Percentiles rank a stretch among this genome's conserved stretches.
Conservation (phyloP, 2,797 vertebrate genomes). For the Pangasius krempfi region DNA sequence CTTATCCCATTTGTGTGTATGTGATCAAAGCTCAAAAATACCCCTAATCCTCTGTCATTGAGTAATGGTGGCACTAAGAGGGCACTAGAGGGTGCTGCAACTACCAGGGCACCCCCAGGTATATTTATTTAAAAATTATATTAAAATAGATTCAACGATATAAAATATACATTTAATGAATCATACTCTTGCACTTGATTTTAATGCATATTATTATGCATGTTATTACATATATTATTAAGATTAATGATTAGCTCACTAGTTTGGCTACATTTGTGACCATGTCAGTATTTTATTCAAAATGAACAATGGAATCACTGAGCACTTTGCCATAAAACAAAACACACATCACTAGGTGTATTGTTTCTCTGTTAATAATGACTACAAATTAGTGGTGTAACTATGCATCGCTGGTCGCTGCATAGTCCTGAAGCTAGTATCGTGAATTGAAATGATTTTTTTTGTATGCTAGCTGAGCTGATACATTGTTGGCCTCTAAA, state of each 20-base stretch:
- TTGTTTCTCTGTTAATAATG: too few relatives aligned
- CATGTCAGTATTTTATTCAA: neutral
- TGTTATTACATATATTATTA: neutral
- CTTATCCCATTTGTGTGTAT: neutral
- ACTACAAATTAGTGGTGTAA: too few relatives aligned
- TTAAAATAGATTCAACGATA: neutral
- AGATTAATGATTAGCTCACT: neutral
- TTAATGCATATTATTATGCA: neutral
- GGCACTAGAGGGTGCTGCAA: neutral
- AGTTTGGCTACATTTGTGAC: neutral
- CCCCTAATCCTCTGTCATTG: neutral
- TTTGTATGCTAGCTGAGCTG: too few relatives aligned
- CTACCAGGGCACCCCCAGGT: neutral
- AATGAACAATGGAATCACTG: neutral
- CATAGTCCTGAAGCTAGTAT: too few relatives aligned
- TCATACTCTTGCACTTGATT: neutral
- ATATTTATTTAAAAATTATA: neutral
- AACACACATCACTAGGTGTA: neutral
- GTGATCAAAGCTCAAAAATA: neutral
- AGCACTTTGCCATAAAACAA: neutral
- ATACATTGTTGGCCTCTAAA: too few relatives aligned
- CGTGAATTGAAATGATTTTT: too few relatives aligned
- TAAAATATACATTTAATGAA: neutral
- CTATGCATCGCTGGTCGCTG: too few relatives aligned
- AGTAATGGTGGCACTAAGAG: neutral